Evolutionary conservation across 2,888 invertebrate genomes (phyloP), one percentile per base, ranked within the genome.

Genomic region (Graphium colonna): DNA sequence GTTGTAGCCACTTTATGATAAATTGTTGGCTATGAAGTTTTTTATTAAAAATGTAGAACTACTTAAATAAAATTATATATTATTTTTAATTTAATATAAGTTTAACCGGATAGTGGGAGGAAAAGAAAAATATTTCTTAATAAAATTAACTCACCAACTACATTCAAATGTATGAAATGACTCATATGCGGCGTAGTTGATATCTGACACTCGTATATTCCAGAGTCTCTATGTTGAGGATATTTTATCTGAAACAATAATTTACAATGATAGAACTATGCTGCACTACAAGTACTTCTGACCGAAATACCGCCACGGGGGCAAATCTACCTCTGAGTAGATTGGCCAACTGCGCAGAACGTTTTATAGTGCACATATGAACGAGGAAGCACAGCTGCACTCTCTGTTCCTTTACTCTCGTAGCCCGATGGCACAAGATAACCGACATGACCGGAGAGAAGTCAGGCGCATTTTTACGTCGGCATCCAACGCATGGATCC

Each of bases 181-280:
- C 96, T 96, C 92, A 96, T 94, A 75, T 97, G 97, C 16, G 97
- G 97, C 55, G 96, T 96, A 58, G 97, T 97, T 65, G 96, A 96
- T 75, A 97, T 95, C 91, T 97, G 97, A 83, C 97, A 97, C 88
- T 97, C 97, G 87, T 97, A 97, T 68, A 96, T 94, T 57, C 97
- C 97, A 13, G 94, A 93, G 82, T 97, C 97, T 64, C 96, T 92
- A 77, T 96, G 95, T 78, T 97, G 97, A 0, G 97, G 95, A 78
- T 96, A 97, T 82, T 97, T 96, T 82, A 97, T 96, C 91, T 94
- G 93, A n/a, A 85, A 88, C 74, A 78, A 79, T 63, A 38, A 43
- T 51, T 40, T 54, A 51, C 36, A 55, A 52, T 52, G 10, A 43
- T 38, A n/a, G n/a, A n/a, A n/a, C n/a, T n/a, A n/a, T n/a, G n/a